These are phyloP conservation scores for Turdus rufiventris DNA, from an alignment of 2,113 vertebrate species.

Conservation along the genomic window DNA sequence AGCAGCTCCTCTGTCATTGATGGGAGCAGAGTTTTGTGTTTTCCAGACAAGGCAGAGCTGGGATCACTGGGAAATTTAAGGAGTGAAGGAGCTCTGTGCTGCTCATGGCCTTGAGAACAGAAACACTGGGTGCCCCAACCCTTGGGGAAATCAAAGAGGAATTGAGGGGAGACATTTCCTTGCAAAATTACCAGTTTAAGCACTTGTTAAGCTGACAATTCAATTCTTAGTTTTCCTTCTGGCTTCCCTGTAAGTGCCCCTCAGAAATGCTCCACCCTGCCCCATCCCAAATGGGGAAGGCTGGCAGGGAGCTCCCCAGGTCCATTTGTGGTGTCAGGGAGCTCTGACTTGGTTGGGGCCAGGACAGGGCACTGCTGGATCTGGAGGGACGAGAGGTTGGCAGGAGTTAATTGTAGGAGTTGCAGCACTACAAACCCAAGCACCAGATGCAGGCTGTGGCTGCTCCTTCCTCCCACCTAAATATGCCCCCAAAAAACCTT, in stretches of 20 bases:
- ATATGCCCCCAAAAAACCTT: not conserved
- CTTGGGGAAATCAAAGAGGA: not conserved
- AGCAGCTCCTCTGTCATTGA: not conserved
- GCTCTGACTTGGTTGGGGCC: not conserved
- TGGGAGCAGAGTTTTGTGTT: not conserved
- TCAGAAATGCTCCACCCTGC: not conserved
- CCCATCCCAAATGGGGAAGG: rapidly evolving
- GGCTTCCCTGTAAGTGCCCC: not conserved
- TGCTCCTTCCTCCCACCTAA: not conserved
- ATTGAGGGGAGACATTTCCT: not conserved
- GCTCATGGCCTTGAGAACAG: rapidly evolving
- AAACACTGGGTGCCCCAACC: not conserved
- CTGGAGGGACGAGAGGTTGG: not conserved
- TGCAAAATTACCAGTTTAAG: not conserved
- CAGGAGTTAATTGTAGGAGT: not conserved
- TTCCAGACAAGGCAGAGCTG: not conserved
- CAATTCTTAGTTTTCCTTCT: not conserved
- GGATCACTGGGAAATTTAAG: not conserved
- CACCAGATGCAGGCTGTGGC: not conserved
- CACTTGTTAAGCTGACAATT: not conserved
- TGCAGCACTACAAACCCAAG: not conserved
- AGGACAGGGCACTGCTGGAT: rapidly evolving
- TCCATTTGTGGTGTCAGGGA: not conserved
- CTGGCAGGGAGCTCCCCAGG: not conserved
- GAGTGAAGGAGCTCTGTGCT: not conserved